A percentile compares a stretch with the other conserved stretches of the same genome.
These are phyloP conservation scores for Remorina albescens DNA, from an alignment of 2,797 vertebrate species.

Conservation along the genomic window DNA sequence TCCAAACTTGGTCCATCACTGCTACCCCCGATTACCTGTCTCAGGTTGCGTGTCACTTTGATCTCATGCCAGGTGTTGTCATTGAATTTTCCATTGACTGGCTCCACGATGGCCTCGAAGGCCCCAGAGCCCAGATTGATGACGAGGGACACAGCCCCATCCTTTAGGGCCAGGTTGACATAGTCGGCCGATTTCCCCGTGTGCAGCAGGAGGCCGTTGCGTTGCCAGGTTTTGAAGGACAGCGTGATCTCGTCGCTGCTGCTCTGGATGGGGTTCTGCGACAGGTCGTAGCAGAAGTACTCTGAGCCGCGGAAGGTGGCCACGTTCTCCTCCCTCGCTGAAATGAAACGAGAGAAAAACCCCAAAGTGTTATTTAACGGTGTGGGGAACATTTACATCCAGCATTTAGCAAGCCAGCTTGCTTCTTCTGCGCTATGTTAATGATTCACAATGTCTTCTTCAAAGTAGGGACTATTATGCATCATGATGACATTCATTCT, in stretches of 20 bases:
- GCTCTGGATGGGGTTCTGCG: conserved; percentile 98
- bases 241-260: conserved; percentile 99
- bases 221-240: conserved; percentile 98
- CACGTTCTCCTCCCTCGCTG: conserved; percentile 96
- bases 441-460: background rate
- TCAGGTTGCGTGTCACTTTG: conserved; percentile 99
- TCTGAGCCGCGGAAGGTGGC: conserved; percentile 98
- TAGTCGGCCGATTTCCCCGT: conserved; percentile 98
- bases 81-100: conserved; percentile 98
- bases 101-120: conserved; percentile 98
- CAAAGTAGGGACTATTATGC: background rate
- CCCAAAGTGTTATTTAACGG: background rate
- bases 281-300: conserved; percentile 98
- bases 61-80: conserved; percentile 99
- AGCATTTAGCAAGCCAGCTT: background rate
- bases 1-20: conserved; percentile 59
- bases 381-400: background rate
- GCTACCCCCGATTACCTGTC: conserved; percentile 92
- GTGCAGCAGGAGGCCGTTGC: conserved; percentile 97
- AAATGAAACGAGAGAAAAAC: conserved; percentile 33
- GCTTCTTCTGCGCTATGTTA: background rate
- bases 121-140: conserved; percentile 99
- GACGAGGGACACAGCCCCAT: conserved; percentile 95
- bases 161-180: conserved; percentile 97
- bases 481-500: conserved; percentile 14